These are phyloP conservation scores for Rhagoletis zephyria DNA, from an alignment of 1,140 invertebrate genomes.

Conservation along the genomic window DNA sequence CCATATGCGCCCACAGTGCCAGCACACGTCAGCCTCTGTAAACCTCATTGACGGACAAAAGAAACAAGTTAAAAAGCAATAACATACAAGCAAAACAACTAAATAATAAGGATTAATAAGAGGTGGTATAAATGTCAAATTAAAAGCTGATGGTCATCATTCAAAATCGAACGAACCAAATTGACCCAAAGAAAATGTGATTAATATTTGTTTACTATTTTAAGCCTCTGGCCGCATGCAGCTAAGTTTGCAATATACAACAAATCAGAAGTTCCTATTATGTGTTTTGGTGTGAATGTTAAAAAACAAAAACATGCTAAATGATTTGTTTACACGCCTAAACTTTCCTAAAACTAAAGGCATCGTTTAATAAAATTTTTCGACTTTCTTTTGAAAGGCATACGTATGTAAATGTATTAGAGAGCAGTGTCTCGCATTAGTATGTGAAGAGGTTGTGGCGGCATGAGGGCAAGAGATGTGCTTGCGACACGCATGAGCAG, in stretches of 20 bases:
- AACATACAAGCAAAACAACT: constrained; percentile 40
- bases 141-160: background rate
- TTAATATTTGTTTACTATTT: background rate
- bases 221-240: background rate
- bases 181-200: background rate
- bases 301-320: background rate
- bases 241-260: background rate
- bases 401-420: constrained; percentile 52
- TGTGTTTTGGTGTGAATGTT: background rate
- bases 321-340: constrained; percentile 16
- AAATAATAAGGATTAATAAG: background rate
- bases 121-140: constrained; percentile 12
- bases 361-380: constrained; percentile 25
- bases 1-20: background rate
- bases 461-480: constrained; percentile 40
- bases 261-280: background rate
- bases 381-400: constrained; percentile 47
- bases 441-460: constrained; percentile 19
- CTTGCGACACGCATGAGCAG: constrained; percentile 64
- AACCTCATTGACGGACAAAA: constrained; percentile 58
- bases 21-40: constrained; percentile 52
- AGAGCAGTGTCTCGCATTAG: background rate
- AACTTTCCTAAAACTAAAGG: background rate
- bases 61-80: constrained; percentile 57
- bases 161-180: background rate